Conservation (phyloP, 2,888 invertebrate genomes). For the Drosophila eohydei region DNA sequence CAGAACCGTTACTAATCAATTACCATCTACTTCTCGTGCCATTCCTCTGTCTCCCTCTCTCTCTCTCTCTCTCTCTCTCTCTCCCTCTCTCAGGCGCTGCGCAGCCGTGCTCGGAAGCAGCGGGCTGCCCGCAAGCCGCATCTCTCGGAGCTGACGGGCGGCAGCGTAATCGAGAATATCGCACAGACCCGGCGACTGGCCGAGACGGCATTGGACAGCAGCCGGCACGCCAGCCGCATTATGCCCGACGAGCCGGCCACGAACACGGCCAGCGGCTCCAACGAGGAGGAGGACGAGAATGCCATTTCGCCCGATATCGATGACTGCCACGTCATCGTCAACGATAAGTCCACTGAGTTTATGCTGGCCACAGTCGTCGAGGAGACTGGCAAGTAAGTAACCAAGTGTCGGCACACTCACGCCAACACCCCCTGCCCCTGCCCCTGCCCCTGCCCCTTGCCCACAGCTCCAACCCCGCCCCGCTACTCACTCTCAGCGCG, state of each 20-base stretch:
- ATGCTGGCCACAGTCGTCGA: slow-evolving; percentile 95
- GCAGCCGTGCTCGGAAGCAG: slow-evolving; percentile 93
- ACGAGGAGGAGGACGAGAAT: slow-evolving; percentile 92
- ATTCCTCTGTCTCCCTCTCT: background rate
- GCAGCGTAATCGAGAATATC: slow-evolving; percentile 95
- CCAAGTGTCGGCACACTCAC: slow-evolving; percentile 7
- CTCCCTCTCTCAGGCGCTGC: slow-evolving; percentile 88
- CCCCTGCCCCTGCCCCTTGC: background rate
- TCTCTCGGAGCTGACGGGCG: slow-evolving; percentile 89
- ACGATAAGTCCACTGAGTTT: slow-evolving; percentile 95
- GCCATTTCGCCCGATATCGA: slow-evolving; percentile 88
- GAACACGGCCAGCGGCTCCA: slow-evolving; percentile 95
- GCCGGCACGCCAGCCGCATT: slow-evolving; percentile 85
- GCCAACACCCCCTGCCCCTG: too few species aligned
- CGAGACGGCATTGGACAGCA: slow-evolving; percentile 89
- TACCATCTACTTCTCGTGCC: background rate
- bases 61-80: slow-evolving; percentile 37
- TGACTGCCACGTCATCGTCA: slow-evolving; percentile 94
- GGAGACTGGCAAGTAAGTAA: slow-evolving; percentile 91
- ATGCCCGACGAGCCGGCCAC: slow-evolving; percentile 92
- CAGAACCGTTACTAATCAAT: slow-evolving; percentile 5
- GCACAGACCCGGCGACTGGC: slow-evolving; percentile 92
- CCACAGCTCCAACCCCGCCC: background rate
- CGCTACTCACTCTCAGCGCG: background rate
- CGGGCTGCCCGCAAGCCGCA: slow-evolving; percentile 92